phyloP scores from a whole-genome alignment of 2,113 vertebrate genomes.

The Dissostichus mawsoni region DNA sequence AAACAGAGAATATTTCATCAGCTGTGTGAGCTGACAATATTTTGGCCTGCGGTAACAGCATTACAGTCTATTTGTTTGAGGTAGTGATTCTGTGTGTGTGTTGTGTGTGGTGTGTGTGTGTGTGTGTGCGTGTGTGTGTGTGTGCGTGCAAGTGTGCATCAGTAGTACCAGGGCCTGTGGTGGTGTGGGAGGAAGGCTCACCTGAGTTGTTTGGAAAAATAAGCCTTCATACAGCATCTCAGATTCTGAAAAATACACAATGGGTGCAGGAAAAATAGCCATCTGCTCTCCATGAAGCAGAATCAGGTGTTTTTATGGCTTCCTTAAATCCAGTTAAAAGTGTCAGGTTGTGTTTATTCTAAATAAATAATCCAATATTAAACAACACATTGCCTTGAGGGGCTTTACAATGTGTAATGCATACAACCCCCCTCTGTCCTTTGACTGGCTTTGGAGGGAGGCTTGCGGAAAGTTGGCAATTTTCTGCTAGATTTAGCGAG shows the following conservation, averaged over 20 bases:
- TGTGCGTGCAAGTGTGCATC: background rate
- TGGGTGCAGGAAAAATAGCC: slow-evolving; percentile 33
- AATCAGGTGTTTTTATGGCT: background rate
- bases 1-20: slow-evolving; percentile 83
- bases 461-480: no score
- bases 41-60: slow-evolving; percentile 69
- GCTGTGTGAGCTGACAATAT: slow-evolving; percentile 79
- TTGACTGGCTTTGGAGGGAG: background rate
- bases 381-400: background rate
- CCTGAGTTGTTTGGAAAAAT: slow-evolving; percentile 71
- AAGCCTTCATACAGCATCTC: slow-evolving; percentile 26
- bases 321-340: slow-evolving; percentile 6
- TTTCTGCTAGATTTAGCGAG: no score
- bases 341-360: background rate
- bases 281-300: slow-evolving; percentile 19
- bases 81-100: slow-evolving; percentile 26
- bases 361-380: background rate
- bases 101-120: slow-evolving; percentile 37
- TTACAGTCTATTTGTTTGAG: slow-evolving; percentile 75
- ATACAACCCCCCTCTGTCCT: background rate
- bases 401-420: background rate
- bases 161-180: slow-evolving; percentile 40
- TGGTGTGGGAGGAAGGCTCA: slow-evolving; percentile 54
- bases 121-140: slow-evolving; percentile 31
- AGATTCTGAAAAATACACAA: slow-evolving; percentile 44